Evolutionary conservation across 2,113 vertebrate genomes (phyloP), one percentile per base, ranked within the genome.

Genomic region (Falcunculus frontatus): DNA sequence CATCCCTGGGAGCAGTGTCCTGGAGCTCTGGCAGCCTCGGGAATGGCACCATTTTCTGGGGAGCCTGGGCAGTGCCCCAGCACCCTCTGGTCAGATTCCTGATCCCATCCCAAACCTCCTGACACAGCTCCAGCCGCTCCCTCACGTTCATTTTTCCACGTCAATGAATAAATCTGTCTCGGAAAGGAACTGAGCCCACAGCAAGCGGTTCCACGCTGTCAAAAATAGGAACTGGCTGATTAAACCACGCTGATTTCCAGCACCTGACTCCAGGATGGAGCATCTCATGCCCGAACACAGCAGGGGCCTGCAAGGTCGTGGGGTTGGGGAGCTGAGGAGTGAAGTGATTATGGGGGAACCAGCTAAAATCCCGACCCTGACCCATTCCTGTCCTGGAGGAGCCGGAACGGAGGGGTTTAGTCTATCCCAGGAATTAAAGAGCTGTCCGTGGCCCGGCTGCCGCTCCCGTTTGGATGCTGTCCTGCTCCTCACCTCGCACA

Each of bases 401-500:
- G n/a, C n/a, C 11, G 25, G 47, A 29, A 41, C 11, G 0, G 2
- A 57, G 26, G 42, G 64, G 7, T 39, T 67, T 4, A 3, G 21
- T 5, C 29, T 10, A 4, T 11, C 2, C 7, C 63, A 39, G 26
- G 33, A 32, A 15, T 5, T 3, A 20, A 33, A 30, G 16, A 3
- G 19, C 0, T 16, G 41, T 16, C 33, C 77, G 1, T 0, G 9
- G 57, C 46, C 50, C 35, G 4, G 56, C 29, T 30, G 80, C 75
- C 11, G 41, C 52, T 68, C 52, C 16, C 84, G n/a, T n/a, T n/a
- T 10, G 52, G 74, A 13, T 19, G 7, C 37, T 3, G 0, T 11
- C 46, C 72, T 30, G 44, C 35, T 10, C 55, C 22, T 35, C 67
- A 11, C 39, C 57, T 4, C 44, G 29, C 29, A 0, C 72, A 4